These are phyloP conservation scores for Eulemur coronatus DNA, from an alignment of 2,797 vertebrate genomes.

Conservation along the genomic window DNA sequence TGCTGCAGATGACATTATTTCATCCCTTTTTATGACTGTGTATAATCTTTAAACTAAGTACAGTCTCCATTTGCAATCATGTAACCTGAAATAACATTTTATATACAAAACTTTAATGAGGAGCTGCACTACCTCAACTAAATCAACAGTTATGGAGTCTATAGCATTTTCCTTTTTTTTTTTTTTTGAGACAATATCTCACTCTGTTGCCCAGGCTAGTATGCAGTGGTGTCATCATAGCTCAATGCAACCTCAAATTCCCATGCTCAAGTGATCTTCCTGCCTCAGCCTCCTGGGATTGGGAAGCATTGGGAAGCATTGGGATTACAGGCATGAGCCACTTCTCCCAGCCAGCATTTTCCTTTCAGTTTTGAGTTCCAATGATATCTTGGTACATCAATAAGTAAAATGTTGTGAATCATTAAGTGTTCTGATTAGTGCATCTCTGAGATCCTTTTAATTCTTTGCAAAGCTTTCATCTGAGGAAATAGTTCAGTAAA, in stretches of 20 bases:
- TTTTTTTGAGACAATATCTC: background rate
- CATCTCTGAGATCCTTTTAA: background rate
- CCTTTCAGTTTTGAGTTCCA: slow-evolving; percentile 1
- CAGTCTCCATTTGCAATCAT: background rate
- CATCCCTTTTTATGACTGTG: background rate
- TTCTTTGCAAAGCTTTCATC: background rate
- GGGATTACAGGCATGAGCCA: background rate
- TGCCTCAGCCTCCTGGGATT: background rate
- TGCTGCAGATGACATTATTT: background rate
- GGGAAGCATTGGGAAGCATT: background rate
- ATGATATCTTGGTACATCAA: background rate
- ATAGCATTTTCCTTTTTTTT: background rate
- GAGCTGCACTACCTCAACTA: background rate
- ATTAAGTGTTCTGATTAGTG: background rate
- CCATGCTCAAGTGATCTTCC: background rate
- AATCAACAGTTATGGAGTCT: background rate
- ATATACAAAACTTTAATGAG: background rate
- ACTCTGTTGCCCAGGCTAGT: background rate
- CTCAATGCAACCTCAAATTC: background rate
- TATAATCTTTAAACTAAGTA: background rate
- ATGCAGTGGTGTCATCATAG: background rate
- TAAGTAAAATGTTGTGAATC: background rate
- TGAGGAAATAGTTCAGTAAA: background rate
- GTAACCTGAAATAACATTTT: background rate
- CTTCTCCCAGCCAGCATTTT: background rate